Evolutionary conservation across 2,113 vertebrate genomes (phyloP), one percentile per base, ranked within the genome.

Genomic region (Gasterosteus nipponicus): DNA sequence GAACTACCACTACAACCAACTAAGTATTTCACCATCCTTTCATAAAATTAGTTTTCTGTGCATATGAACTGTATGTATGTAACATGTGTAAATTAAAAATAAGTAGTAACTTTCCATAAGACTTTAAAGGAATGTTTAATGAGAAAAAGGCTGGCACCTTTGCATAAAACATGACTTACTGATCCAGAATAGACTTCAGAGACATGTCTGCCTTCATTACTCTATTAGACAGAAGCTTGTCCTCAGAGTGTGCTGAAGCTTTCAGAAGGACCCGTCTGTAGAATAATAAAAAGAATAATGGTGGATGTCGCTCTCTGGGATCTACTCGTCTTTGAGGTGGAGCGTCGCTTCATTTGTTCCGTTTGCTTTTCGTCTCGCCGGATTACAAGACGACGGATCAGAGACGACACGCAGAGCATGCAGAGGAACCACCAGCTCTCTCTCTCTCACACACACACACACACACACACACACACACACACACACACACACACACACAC

Each of bases 241-340:
- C 58, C 69, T 70, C 31, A 19, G 35, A 7, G 67, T 73, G 41
- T 66, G 60, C 78, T 72, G 46, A 56, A 22, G 44, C 59, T 58
- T 73, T 73, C 65, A 61, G 39, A 14, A 75, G 66, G 33, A 26
- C 53, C 61, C 2, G 16, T 73, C 61, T 61, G 46, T 77, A 9
- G 71, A 85, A 88, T 88, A 38, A 38, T 38, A 38, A 38, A 38
- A 38, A 38, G 35, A 38, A 38, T 38, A 38, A 38, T 38, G 35
- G 35, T 7, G 35, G 35, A 74, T 3, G 81, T 51, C 14, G 74
- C 62, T 67, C 66, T 8, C 75, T 87, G 49, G 69, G 75, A 77
- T 86, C 83, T 77, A 82, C 54, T 73, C 80, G 46, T 87, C 75
- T 61, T 1, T 12, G n/a, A 11, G 18, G 71, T 12, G 1, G 3